A percentile compares a stretch with the other conserved stretches of the same genome.
Evolutionary conservation across 2,888 invertebrate genomes (phyloP).

Genomic region (Polylopha cassiicola): DNA sequence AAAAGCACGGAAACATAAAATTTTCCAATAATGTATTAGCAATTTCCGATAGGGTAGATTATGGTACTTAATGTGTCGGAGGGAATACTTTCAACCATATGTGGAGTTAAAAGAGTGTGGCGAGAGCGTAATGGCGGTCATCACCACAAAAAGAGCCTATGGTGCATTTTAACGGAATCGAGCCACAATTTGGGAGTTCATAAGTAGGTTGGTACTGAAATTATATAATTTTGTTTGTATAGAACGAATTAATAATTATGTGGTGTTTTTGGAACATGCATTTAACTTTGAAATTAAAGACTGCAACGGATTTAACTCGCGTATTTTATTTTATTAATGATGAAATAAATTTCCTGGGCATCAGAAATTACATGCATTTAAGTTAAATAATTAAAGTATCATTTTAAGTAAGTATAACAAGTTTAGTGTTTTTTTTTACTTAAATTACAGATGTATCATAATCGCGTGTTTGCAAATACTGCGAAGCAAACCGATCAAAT

Average conservation of each 20-base stretch:
- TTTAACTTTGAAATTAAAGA: no score
- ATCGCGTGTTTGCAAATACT: constrained; percentile 30
- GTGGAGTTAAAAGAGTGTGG: constrained; percentile 16
- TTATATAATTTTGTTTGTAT: no score
- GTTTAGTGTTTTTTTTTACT: not conserved
- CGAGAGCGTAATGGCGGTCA: constrained; percentile 3
- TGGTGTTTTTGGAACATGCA: no score
- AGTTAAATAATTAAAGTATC: no score
- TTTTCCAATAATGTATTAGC: constrained; percentile 56
- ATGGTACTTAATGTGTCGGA: constrained; percentile 30
- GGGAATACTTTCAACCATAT: constrained; percentile 19
- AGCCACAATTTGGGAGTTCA: no score
- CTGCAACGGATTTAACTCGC: no score
- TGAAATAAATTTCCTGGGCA: no score
- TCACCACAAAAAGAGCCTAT: constrained; percentile 1
- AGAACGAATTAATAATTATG: no score
- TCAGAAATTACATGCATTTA: no score
- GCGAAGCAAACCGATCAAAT: constrained; percentile 42
- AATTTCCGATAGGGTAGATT: constrained; percentile 53
- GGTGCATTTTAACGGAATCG: no score
- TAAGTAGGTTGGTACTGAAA: no score
- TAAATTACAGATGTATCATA: constrained; percentile 30
- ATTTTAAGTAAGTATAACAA: not conserved
- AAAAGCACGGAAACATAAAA: constrained; percentile 63
- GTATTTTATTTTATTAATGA: no score